phyloP scores from a whole-genome alignment of 2,797 vertebrate species.

The Malacoraja senta region DNA sequence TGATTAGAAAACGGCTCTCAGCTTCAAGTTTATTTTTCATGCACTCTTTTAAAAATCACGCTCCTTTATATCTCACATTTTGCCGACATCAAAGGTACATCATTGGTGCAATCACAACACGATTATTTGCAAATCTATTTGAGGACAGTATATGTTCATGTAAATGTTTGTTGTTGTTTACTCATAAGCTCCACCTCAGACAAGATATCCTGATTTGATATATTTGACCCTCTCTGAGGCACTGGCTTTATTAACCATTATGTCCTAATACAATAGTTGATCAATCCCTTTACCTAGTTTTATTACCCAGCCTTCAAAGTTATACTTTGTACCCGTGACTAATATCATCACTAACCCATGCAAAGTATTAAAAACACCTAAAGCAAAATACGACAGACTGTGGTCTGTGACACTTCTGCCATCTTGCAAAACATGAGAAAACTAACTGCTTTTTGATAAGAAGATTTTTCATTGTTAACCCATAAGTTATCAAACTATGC shows the following conservation, averaged over 20 bases:
- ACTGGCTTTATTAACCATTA: background rate
- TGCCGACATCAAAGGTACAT: too few relatives aligned
- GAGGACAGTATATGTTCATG: too few relatives aligned
- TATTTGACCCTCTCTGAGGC: background rate
- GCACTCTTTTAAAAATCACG: background rate
- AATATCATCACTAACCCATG: background rate
- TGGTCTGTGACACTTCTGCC: background rate
- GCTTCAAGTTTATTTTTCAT: background rate
- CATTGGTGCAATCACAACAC: too few relatives aligned
- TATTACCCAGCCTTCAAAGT: background rate
- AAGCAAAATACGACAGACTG: background rate
- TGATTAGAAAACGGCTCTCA: background rate
- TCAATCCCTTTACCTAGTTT: background rate
- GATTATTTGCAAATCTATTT: too few relatives aligned
- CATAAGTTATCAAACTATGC: background rate
- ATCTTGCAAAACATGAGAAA: background rate
- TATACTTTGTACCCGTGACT: background rate
- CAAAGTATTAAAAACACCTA: background rate
- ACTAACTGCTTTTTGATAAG: too few relatives aligned
- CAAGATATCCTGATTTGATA: background rate
- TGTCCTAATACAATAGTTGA: background rate
- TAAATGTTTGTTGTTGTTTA: too few relatives aligned
- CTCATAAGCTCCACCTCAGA: background rate
- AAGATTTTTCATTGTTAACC: background rate
- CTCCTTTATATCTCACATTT: background rate